Conservation (phyloP, 2,113 vertebrate species). For the Gnathonemus echidnorhynchus region DNA sequence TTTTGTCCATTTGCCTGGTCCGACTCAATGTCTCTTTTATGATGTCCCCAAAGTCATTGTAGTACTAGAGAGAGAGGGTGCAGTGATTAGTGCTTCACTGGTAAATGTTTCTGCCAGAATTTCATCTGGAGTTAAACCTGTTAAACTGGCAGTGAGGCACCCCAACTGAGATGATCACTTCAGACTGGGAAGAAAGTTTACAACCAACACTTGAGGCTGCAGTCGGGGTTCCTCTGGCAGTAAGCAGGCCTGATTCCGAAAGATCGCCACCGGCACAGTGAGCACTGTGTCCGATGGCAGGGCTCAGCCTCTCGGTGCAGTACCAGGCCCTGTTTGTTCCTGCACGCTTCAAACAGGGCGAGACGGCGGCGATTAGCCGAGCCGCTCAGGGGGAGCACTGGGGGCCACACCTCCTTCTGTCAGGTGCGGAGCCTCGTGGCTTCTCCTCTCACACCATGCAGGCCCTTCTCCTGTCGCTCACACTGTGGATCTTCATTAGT, state of each 20-base stretch:
- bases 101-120: background rate
- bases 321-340: background rate
- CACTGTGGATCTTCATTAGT: constrained; percentile 13
- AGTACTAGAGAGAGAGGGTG: constrained; percentile 52
- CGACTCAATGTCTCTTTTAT: constrained; percentile 77
- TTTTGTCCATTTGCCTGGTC: constrained; percentile 71
- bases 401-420: background rate
- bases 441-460: background rate
- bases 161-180: background rate
- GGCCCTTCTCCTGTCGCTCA: background rate
- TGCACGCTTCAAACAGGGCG: background rate
- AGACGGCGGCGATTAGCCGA: background rate
- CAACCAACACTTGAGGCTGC: background rate
- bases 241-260: background rate
- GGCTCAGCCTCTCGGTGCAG: background rate
- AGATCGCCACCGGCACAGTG: background rate
- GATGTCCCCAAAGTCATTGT: constrained; percentile 81
- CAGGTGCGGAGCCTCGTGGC: background rate
- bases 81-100: background rate
- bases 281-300: background rate
- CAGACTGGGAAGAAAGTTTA: background rate
- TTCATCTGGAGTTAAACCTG: background rate
- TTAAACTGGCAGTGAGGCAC: background rate
- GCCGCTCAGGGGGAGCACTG: background rate
- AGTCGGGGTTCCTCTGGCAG: background rate